A percentile compares a stretch with the other conserved stretches of the same genome.
Conservation (phyloP, 2,797 vertebrate species). For the Phalanger gymnotis region DNA sequence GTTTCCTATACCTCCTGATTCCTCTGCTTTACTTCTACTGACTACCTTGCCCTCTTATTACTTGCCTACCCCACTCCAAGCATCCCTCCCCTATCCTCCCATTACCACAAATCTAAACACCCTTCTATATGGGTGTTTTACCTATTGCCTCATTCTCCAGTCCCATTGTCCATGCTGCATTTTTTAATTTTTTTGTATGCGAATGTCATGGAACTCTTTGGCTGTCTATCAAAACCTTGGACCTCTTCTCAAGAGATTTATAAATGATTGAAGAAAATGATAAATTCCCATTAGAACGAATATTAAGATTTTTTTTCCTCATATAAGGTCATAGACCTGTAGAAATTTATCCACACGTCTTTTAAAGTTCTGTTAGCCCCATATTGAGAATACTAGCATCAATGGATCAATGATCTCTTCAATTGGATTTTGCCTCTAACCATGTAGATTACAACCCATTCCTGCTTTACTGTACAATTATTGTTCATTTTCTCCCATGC, state of each 20-base stretch:
- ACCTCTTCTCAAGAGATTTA: background rate
- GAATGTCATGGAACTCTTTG: background rate
- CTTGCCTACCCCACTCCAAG: too few relatives aligned
- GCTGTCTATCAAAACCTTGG: background rate
- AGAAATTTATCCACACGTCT: background rate
- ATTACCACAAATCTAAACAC: too few relatives aligned
- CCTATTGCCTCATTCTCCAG: too few relatives aligned
- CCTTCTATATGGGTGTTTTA: too few relatives aligned
- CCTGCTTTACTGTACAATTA: background rate
- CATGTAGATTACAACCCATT: background rate
- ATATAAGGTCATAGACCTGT: background rate
- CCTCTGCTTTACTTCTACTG: too few relatives aligned
- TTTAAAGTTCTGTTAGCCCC: background rate
- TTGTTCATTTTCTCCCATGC: background rate
- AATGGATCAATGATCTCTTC: background rate
- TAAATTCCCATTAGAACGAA: background rate
- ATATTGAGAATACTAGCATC: background rate
- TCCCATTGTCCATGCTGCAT: too few relatives aligned
- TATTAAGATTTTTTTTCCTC: background rate
- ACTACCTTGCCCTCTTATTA: too few relatives aligned
- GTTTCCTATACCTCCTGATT: too few relatives aligned
- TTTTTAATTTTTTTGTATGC: too few relatives aligned
- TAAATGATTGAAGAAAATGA: background rate
- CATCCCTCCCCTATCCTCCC: too few relatives aligned
- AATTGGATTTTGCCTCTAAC: background rate